phyloP scores from a whole-genome alignment of 37 sponge, comb jelly and placozoan species.

The Agelas oroides region DNA sequence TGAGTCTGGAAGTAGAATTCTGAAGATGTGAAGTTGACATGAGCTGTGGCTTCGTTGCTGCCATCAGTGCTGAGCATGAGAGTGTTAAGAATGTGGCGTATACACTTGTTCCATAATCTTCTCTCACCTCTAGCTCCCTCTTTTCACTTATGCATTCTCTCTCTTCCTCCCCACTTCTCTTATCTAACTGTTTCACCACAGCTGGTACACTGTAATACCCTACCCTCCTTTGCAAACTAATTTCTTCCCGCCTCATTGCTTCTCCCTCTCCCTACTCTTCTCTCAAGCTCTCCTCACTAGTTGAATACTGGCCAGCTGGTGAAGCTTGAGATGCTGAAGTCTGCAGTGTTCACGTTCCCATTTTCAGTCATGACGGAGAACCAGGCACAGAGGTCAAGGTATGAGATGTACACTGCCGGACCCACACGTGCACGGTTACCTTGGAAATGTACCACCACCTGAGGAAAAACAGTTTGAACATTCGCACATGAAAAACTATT shows the following conservation, averaged over 20 bases:
- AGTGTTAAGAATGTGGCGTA: too few relatives aligned
- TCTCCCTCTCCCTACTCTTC: too few relatives aligned
- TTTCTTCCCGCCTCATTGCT: too few relatives aligned
- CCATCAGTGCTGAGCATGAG: not conserved
- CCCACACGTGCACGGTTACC: conserved; percentile 67
- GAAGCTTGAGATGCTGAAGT: conserved; percentile 32
- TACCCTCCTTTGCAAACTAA: too few relatives aligned
- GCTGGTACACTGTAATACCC: too few relatives aligned
- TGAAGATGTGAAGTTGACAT: not conserved
- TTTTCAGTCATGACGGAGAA: not conserved
- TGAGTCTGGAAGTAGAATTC: conserved; percentile 50
- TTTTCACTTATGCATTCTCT: too few relatives aligned
- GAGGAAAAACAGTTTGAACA: not conserved
- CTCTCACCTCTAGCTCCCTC: too few relatives aligned
- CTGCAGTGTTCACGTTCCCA: not conserved
- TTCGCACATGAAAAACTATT: too few relatives aligned
- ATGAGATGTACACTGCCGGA: conserved; percentile 54
- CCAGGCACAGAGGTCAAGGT: conserved; percentile 72
- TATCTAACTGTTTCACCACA: too few relatives aligned
- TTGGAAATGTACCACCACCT: conserved; percentile 63
- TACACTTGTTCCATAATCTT: too few relatives aligned
- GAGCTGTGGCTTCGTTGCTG: conserved; percentile 24
- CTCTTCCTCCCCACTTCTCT: too few relatives aligned
- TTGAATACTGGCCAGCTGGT: conserved; percentile 54
- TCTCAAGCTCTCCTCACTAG: conserved; percentile 27